phyloP scores from a whole-genome alignment of 2,113 vertebrate genomes.

The Meleagris gallopavo region DNA sequence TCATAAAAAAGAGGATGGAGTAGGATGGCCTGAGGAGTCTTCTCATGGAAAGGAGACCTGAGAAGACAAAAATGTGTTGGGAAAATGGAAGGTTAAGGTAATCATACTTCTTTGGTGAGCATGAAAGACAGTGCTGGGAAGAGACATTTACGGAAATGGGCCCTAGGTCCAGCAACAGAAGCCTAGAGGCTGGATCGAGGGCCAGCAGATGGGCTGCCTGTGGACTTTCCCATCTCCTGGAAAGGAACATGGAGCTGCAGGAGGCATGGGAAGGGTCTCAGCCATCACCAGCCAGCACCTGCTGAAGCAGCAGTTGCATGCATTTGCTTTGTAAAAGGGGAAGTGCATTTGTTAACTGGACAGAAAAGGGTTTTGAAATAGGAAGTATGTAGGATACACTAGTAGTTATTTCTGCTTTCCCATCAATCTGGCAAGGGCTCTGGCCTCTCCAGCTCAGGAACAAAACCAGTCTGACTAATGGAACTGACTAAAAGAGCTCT shows the following conservation, averaged over 20 bases:
- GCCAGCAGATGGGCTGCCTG: neutral
- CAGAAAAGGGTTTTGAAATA: constrained; percentile 18
- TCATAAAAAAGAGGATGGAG: neutral
- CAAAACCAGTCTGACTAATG: neutral
- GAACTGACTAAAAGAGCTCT: fast-evolving
- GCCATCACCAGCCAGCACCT: neutral
- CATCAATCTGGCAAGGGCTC: fast-evolving
- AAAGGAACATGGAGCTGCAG: neutral
- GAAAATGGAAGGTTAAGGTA: neutral
- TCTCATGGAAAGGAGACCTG: neutral
- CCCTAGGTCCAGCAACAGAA: neutral
- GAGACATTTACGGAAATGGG: neutral
- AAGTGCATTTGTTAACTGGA: neutral
- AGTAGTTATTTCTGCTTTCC: constrained; percentile 58
- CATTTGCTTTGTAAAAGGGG: neutral
- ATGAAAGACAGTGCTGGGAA: neutral
- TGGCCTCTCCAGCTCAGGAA: neutral
- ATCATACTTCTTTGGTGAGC: neutral
- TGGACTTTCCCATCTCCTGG: neutral
- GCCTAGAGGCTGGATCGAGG: neutral
- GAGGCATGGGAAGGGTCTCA: no score
- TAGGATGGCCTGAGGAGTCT: neutral
- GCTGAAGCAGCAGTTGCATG: neutral
- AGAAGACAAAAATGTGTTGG: neutral
- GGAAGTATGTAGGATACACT: neutral